Evolutionary conservation across 2,113 vertebrate species (phyloP).

Genomic region (Ochotona curzoniae): DNA sequence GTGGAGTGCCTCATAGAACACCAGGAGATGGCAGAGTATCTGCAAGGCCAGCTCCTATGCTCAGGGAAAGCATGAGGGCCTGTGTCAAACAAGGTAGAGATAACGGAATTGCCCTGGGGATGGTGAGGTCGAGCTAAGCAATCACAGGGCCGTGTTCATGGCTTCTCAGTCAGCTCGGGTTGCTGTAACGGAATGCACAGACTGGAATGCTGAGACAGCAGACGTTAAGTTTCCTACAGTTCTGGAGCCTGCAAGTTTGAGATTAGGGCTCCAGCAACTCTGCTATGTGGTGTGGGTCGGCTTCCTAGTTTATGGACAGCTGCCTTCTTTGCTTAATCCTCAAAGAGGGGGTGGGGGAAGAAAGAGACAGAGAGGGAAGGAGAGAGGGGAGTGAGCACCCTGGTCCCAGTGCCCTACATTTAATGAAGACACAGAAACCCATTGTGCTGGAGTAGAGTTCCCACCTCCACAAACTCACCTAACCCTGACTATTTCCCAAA

Average conservation of each 20-base stretch:
- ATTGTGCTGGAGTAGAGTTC: neutral
- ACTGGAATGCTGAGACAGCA: neutral
- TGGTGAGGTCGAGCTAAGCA: neutral
- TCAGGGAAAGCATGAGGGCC: neutral
- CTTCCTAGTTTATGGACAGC: neutral
- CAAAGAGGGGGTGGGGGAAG: too few species aligned
- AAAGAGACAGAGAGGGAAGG: neutral
- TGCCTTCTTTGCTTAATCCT: neutral
- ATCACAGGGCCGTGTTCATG: neutral
- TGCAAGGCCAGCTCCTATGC: neutral
- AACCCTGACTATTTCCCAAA: neutral
- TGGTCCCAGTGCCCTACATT: neutral
- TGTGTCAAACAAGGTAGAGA: too few species aligned
- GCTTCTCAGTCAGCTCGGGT: neutral
- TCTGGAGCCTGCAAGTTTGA: neutral
- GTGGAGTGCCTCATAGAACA: neutral
- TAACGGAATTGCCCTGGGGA: neutral
- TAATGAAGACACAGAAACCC: neutral
- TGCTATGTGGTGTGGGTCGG: too few species aligned
- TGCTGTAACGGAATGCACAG: neutral
- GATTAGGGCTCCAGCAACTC: too few species aligned
- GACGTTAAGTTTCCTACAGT: neutral
- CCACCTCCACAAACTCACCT: neutral
- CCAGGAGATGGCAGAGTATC: neutral
- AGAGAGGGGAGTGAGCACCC: neutral